Conservation (phyloP, 1,140 invertebrate species). For the Drosophila mauritiana region DNA sequence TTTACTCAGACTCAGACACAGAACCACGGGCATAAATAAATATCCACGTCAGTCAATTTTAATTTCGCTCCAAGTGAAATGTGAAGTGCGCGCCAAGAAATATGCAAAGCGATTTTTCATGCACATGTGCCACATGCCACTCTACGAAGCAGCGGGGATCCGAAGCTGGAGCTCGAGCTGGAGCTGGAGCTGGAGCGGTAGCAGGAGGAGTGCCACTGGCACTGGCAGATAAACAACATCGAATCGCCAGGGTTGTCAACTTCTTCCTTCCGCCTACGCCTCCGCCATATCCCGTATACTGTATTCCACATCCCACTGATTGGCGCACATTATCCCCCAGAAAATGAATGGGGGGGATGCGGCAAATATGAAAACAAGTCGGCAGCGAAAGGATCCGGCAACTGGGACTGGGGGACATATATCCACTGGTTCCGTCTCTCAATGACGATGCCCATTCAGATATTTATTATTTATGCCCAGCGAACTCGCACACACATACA, state of each 20-base stretch:
- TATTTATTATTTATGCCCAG: slow-evolving; percentile 44
- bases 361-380: slow-evolving; percentile 32
- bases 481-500: slow-evolving; percentile 31
- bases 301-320: slow-evolving; percentile 44
- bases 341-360: slow-evolving; percentile 30
- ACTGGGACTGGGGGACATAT: slow-evolving; percentile 25
- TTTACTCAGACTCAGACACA: slow-evolving; percentile 9
- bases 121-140: slow-evolving; percentile 48
- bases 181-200: slow-evolving; percentile 1
- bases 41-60: slow-evolving; percentile 81
- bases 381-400: slow-evolving; percentile 16
- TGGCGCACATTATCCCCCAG: slow-evolving; percentile 71
- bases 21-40: slow-evolving; percentile 50
- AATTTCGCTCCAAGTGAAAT: slow-evolving; percentile 74
- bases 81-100: slow-evolving; percentile 65
- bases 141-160: slow-evolving; percentile 5
- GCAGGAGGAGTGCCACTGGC: not conserved
- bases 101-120: slow-evolving; percentile 80
- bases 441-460: slow-evolving; percentile 57
- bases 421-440: slow-evolving; percentile 41
- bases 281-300: not conserved
- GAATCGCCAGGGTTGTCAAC: slow-evolving; percentile 31
- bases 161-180: not conserved
- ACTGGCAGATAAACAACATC: slow-evolving; percentile 24
- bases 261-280: slow-evolving; percentile 15